phyloP scores from a whole-genome alignment of 2,888 invertebrate genomes.

The Neria commutata region DNA sequence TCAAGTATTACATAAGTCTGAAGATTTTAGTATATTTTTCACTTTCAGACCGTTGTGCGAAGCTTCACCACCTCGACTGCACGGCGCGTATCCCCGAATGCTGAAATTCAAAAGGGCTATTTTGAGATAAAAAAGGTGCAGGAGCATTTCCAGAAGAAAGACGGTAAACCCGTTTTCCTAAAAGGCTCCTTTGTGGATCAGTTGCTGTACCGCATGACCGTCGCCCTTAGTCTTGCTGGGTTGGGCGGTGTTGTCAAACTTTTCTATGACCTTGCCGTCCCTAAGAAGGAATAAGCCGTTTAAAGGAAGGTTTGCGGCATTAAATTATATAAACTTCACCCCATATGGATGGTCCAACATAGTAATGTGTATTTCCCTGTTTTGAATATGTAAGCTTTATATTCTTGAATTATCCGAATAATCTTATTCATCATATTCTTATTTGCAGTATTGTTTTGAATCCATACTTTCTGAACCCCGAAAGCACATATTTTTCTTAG shows the following conservation, averaged over 20 bases:
- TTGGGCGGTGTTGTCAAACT: slow-evolving; percentile 54
- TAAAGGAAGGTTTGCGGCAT: too few species aligned
- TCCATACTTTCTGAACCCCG: neutral
- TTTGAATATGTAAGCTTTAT: neutral
- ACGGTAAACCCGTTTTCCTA: slow-evolving; percentile 64
- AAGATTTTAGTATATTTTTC: slow-evolving; percentile 21
- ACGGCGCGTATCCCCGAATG: slow-evolving; percentile 42
- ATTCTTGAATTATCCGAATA: neutral
- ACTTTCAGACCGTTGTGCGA: slow-evolving; percentile 53
- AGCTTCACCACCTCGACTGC: slow-evolving; percentile 49
- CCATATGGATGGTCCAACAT: neutral
- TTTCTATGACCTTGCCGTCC: slow-evolving; percentile 54
- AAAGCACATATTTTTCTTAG: too few species aligned
- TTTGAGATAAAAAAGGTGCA: slow-evolving; percentile 48
- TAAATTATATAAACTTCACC: too few species aligned
- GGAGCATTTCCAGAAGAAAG: slow-evolving; percentile 56
- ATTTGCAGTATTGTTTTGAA: neutral
- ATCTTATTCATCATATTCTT: neutral
- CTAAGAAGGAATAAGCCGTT: slow-evolving; percentile 45
- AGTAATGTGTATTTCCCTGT: neutral
- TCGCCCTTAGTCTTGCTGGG: slow-evolving; percentile 55
- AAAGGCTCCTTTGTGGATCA: slow-evolving; percentile 64
- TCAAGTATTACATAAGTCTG: neutral
- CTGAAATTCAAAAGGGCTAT: slow-evolving; percentile 52
- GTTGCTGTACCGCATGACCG: slow-evolving; percentile 60